Percentiles rank a stretch among this genome's conserved stretches.
phyloP scores from a whole-genome alignment of 2,113 vertebrate genomes.

The Tetrax tetrax region DNA sequence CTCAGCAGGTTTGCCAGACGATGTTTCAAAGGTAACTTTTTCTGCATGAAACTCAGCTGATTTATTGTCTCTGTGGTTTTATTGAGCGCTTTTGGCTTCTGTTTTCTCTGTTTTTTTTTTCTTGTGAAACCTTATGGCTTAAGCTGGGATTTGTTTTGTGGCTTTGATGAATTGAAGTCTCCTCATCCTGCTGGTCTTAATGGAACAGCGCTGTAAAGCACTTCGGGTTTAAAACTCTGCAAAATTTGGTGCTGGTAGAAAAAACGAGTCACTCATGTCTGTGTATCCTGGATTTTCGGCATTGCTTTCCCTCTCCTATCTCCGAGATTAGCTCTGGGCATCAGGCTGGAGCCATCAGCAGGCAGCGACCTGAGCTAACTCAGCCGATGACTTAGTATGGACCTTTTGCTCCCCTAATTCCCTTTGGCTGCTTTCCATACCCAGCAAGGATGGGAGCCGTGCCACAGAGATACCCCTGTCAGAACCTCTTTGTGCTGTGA shows the following conservation, averaged over 20 bases:
- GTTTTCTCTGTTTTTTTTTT: background rate
- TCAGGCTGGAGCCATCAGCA: background rate
- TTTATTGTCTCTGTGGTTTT: conserved; percentile 61
- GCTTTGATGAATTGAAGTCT: conserved; percentile 47
- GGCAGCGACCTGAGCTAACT: background rate
- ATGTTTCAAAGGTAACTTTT: conserved; percentile 53
- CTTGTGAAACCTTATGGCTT: background rate
- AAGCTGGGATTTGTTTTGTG: conserved; percentile 41
- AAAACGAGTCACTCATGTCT: rapidly evolving
- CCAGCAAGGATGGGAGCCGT: background rate
- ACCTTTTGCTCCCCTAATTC: background rate
- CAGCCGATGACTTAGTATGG: background rate
- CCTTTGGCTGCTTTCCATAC: background rate
- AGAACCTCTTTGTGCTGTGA: background rate
- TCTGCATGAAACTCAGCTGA: background rate
- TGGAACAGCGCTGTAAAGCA: background rate
- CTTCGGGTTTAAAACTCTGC: background rate
- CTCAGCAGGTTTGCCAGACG: conserved; percentile 30
- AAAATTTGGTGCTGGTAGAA: background rate
- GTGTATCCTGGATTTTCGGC: background rate
- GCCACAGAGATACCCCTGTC: background rate
- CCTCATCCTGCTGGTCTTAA: background rate
- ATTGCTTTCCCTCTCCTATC: background rate
- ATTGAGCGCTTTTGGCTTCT: conserved; percentile 44
- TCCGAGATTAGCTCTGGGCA: background rate